These are phyloP conservation scores for Sitta carolinensis DNA, from an alignment of 2,797 vertebrate genomes.

Conservation along the genomic window DNA sequence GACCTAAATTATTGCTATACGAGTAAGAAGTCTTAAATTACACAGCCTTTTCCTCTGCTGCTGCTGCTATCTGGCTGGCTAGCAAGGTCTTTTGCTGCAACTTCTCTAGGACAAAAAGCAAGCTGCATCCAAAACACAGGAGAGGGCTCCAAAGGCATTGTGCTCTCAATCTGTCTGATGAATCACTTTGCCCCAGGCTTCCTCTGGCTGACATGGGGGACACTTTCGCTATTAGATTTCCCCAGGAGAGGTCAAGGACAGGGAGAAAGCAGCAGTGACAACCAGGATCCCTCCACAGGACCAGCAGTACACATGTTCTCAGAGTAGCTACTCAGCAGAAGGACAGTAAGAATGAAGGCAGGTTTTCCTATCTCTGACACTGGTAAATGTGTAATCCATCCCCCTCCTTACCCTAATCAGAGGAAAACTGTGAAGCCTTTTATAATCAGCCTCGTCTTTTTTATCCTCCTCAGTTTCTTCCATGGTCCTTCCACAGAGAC, in stretches of 20 bases:
- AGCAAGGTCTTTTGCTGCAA: not conserved
- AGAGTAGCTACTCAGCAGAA: not conserved
- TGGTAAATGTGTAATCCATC: not conserved
- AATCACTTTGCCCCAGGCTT: not conserved
- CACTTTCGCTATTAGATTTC: accelerated
- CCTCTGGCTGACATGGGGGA: not conserved
- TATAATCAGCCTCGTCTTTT: conserved; percentile 97
- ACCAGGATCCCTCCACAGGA: not conserved
- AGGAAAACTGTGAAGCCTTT: conserved; percentile 94
- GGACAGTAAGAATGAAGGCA: not conserved
- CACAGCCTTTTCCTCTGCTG: not conserved
- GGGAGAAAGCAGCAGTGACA: not conserved
- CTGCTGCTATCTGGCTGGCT: not conserved
- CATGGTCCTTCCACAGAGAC: conserved; percentile 73
- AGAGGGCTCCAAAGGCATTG: not conserved
- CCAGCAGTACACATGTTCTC: not conserved
- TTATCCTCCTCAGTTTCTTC: conserved; percentile 88
- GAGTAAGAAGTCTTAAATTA: not conserved
- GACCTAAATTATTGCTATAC: not conserved
- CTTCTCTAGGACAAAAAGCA: not conserved
- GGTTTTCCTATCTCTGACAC: not conserved
- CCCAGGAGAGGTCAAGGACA: not conserved
- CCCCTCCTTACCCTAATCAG: conserved; percentile 88
- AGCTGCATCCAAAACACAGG: not conserved
- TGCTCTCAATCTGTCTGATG: not conserved